These are phyloP conservation scores for Hecatera dysodea DNA, from an alignment of 2,888 invertebrate genomes.

Conservation along the genomic window DNA sequence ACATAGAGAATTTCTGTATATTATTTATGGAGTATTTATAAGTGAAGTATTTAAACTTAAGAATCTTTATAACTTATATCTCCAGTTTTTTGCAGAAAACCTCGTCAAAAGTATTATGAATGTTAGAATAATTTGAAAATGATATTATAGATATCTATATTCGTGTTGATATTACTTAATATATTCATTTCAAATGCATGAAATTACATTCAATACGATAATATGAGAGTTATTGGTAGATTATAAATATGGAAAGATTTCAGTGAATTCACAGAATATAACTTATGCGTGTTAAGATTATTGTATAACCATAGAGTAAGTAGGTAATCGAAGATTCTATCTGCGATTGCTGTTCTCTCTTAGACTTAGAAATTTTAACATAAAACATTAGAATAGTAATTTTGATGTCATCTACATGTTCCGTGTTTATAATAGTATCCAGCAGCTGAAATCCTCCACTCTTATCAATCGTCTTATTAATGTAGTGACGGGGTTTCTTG, in stretches of 20 bases:
- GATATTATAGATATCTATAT: constrained; percentile 47
- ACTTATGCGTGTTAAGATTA: constrained; percentile 49
- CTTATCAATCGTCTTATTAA: constrained; percentile 30
- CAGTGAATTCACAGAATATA: constrained; percentile 55
- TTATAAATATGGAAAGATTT: constrained; percentile 52
- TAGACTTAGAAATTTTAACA: constrained; percentile 45
- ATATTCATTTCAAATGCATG: constrained; percentile 44
- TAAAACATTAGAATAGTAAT: constrained; percentile 46
- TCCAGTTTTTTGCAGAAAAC: constrained; percentile 55
- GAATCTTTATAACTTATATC: constrained; percentile 35
- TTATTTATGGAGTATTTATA: constrained; percentile 61
- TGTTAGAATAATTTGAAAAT: constrained; percentile 62
- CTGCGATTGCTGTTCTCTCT: constrained; percentile 39
- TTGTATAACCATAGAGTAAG: constrained; percentile 57
- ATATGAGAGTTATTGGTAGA: constrained; percentile 47
- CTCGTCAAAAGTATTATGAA: constrained; percentile 59
- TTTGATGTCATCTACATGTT: constrained; percentile 51
- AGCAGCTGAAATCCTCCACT: constrained; percentile 58
- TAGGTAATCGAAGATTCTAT: constrained; percentile 34
- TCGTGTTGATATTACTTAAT: constrained; percentile 46
- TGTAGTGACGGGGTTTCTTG: constrained; percentile 63
- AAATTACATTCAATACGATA: constrained; percentile 37
- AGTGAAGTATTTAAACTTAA: constrained; percentile 54
- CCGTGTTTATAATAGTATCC: constrained; percentile 44
- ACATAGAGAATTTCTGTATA: constrained; percentile 41